Evolutionary conservation across 1,140 invertebrate species (phyloP).

Genomic region (Drosophila lowei): DNA sequence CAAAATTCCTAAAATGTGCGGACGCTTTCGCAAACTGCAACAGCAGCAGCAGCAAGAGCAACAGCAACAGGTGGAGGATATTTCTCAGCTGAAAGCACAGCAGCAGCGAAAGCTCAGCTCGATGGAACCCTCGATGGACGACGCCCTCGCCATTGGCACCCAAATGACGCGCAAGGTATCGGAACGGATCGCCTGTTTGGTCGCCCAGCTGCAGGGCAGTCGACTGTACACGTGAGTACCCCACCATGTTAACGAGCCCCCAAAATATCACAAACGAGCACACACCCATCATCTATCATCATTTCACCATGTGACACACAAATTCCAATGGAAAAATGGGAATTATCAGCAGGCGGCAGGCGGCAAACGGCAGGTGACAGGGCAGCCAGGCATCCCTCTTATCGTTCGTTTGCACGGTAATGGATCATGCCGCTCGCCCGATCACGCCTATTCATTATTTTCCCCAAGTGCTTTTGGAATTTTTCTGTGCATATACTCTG

Average conservation of each 20-base stretch:
- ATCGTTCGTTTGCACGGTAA: too few species aligned
- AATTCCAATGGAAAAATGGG: too few species aligned
- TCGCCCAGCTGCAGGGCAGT: conserved; percentile 67
- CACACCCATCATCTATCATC: too few species aligned
- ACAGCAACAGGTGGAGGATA: conserved; percentile 18
- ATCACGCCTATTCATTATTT: too few species aligned
- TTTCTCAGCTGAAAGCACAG: conserved; percentile 47
- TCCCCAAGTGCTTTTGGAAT: too few species aligned
- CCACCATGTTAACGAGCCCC: neutral
- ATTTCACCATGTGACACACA: too few species aligned
- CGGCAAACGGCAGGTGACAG: too few species aligned
- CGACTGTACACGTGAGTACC: conserved; percentile 71
- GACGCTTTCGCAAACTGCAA: conserved; percentile 62
- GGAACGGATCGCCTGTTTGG: conserved; percentile 58
- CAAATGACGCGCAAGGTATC: conserved; percentile 72
- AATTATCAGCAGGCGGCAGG: too few species aligned
- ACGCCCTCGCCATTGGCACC: conserved; percentile 75
- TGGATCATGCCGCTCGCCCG: too few species aligned
- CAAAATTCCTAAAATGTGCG: conserved; percentile 56
- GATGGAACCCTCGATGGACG: conserved; percentile 75
- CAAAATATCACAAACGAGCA: neutral
- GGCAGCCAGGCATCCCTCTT: too few species aligned
- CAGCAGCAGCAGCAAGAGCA: conserved; percentile 34
- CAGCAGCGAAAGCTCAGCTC: conserved; percentile 69
- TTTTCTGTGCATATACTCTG: too few species aligned